Evolutionary conservation across 1,140 invertebrate genomes (phyloP).

Genomic region (Calephelis virginiensis): DNA sequence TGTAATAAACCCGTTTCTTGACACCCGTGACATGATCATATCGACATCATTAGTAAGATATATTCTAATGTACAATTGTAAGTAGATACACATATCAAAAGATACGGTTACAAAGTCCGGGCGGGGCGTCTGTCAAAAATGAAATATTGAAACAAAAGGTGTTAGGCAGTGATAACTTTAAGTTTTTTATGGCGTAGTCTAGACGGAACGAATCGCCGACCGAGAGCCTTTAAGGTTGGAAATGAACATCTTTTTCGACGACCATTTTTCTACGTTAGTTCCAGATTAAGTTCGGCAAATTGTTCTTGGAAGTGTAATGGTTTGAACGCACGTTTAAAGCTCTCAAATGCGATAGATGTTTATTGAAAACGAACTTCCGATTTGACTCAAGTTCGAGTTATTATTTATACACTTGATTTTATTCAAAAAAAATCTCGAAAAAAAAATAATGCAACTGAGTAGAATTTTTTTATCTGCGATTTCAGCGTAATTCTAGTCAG

Average conservation of each 20-base stretch:
- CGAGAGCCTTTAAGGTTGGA: conserved; percentile 5
- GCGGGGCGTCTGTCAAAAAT: conserved; percentile 3
- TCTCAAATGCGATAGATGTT: neutral
- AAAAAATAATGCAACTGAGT: too few relatives aligned
- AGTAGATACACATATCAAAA: conserved; percentile 1
- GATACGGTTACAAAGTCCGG: conserved; percentile 5
- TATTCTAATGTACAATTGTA: conserved; percentile 4
- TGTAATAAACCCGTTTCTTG: neutral
- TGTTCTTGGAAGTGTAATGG: conserved; percentile 18
- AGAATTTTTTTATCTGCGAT: too few relatives aligned
- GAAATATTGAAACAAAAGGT: conserved; percentile 12
- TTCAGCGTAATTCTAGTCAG: too few relatives aligned
- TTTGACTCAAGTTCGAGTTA: neutral
- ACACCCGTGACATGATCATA: neutral
- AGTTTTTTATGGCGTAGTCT: neutral
- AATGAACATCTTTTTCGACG: conserved; percentile 13
- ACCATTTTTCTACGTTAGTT: conserved; percentile 18
- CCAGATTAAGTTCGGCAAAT: conserved; percentile 16
- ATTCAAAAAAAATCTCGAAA: too few relatives aligned
- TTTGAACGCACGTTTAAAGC: neutral
- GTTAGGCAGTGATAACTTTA: conserved; percentile 4
- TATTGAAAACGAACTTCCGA: neutral
- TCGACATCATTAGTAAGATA: neutral
- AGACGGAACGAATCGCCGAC: conserved; percentile 11
- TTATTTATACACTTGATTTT: neutral